These are phyloP conservation scores for Cinclus cinclus DNA, from an alignment of 2,113 vertebrate species.

Conservation along the genomic window DNA sequence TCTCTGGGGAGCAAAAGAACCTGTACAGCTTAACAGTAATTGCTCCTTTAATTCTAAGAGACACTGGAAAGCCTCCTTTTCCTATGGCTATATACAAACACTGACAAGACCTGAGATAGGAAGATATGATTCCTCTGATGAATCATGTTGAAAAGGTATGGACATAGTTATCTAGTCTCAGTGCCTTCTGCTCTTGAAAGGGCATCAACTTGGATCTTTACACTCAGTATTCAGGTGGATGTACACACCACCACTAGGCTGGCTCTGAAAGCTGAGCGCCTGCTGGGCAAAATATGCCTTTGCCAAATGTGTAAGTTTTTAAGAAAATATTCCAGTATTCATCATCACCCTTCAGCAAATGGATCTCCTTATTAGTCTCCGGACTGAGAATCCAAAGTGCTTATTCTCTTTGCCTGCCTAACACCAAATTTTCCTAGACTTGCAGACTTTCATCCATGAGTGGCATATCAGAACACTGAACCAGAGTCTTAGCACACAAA, in stretches of 20 bases:
- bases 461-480: background rate
- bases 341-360: background rate
- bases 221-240: background rate
- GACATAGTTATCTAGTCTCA: background rate
- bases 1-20: no score
- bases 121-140: background rate
- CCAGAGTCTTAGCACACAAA: background rate
- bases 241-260: rapidly evolving
- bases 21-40: background rate
- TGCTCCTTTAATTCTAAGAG: background rate
- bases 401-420: background rate
- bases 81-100: background rate
- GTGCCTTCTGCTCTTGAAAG: background rate
- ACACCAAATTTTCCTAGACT: background rate
- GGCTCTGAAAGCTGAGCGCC: background rate
- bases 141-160: background rate
- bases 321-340: background rate
- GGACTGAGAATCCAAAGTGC: background rate
- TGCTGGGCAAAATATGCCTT: background rate
- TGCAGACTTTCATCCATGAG: background rate
- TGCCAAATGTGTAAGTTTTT: background rate
- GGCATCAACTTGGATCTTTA: background rate
- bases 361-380: background rate
- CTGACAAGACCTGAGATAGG: background rate
- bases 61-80: background rate